A percentile compares a stretch with the other conserved stretches of the same genome.
Evolutionary conservation across 2,888 invertebrate genomes (phyloP).

Genomic region (Drosophila ezoana): DNA sequence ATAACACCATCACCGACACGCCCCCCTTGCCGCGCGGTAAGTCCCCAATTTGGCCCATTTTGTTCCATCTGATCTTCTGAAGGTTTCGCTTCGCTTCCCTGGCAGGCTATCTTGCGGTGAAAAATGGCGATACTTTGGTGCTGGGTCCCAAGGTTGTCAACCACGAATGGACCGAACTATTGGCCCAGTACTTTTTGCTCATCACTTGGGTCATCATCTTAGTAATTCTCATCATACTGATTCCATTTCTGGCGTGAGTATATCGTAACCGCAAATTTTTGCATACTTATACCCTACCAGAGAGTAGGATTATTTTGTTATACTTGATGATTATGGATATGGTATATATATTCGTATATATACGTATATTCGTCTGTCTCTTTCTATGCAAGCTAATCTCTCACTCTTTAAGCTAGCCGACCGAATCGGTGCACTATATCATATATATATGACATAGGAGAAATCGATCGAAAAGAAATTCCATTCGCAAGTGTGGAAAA

Average conservation of each 20-base stretch:
- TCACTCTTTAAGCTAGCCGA: no score
- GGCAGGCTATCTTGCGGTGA: conserved; percentile 77
- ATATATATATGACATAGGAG: no score
- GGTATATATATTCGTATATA: background rate
- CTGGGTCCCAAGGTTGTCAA: conserved; percentile 75
- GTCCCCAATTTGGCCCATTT: background rate
- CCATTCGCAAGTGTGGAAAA: no score
- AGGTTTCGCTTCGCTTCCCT: background rate
- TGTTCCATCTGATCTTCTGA: background rate
- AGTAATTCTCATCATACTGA: conserved; percentile 88
- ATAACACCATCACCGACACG: conserved; percentile 1
- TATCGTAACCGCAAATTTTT: background rate
- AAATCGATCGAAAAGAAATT: no score
- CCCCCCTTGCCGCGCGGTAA: conserved; percentile 43
- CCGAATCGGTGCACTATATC: no score
- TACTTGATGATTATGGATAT: no score
- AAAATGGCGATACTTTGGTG: conserved; percentile 67
- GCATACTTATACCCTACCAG: background rate
- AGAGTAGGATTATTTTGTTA: background rate
- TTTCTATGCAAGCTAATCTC: no score
- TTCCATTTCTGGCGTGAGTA: conserved; percentile 91
- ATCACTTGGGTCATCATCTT: conserved; percentile 87
- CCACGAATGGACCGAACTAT: conserved; percentile 85
- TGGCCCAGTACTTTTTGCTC: conserved; percentile 86
- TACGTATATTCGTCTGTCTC: background rate